Percentiles rank a stretch among this genome's conserved stretches.
Evolutionary conservation across 2,888 invertebrate species (phyloP).

Genomic region (Dione juno): DNA sequence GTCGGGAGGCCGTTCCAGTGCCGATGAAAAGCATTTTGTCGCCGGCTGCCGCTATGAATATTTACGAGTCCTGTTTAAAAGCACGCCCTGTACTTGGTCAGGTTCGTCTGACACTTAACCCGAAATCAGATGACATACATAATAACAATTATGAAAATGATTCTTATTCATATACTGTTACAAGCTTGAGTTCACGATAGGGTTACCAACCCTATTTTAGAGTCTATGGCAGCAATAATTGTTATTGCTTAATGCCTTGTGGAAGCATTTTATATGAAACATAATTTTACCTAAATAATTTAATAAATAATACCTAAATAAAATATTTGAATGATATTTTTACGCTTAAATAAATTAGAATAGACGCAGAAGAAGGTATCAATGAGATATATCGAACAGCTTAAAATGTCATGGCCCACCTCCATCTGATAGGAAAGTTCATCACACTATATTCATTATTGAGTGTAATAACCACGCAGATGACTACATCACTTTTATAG

Average conservation of each 20-base stretch:
- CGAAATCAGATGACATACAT: constrained; percentile 50
- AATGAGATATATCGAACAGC: constrained; percentile 63
- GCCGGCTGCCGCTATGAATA: constrained; percentile 71
- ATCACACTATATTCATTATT: constrained; percentile 78
- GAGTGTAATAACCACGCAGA: constrained; percentile 73
- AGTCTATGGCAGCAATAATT: no score
- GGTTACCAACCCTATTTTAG: no score
- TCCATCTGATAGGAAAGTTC: constrained; percentile 74
- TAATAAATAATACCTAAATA: no score
- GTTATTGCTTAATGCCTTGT: no score
- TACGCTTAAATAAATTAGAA: constrained; percentile 32
- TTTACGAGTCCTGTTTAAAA: constrained; percentile 63
- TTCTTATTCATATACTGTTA: constrained; percentile 35
- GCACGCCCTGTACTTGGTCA: constrained; percentile 59
- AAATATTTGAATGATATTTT: background rate
- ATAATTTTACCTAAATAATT: no score
- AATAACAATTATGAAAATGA: constrained; percentile 48
- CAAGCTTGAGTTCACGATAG: no score
- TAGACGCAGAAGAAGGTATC: constrained; percentile 36
- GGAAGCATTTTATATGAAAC: no score
- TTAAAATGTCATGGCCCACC: constrained; percentile 74
- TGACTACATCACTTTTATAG: constrained; percentile 75
- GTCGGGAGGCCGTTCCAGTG: constrained; percentile 67
- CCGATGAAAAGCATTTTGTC: constrained; percentile 73
- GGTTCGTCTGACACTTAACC: constrained; percentile 47